Conservation (phyloP, 2,888 invertebrate species). For the Acrobasis suavella region DNA sequence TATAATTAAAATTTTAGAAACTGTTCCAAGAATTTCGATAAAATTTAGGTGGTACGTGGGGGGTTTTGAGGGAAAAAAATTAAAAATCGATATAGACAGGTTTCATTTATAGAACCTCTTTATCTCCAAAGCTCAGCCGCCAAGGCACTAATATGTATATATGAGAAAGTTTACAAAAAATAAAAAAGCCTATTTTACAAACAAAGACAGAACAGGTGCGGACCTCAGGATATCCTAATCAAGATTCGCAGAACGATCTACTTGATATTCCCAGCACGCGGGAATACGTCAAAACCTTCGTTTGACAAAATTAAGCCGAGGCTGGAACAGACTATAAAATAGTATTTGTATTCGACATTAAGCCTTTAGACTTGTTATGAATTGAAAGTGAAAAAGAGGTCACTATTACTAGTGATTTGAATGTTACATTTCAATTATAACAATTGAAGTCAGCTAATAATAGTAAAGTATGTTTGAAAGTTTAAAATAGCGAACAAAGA, state of each 20-base stretch:
- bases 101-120: too few relatives aligned
- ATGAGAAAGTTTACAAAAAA: slow-evolving; percentile 24
- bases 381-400: slow-evolving; percentile 16
- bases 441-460: too few relatives aligned
- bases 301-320: slow-evolving; percentile 61
- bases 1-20: too few relatives aligned
- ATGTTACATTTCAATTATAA: too few relatives aligned
- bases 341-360: slow-evolving; percentile 46
- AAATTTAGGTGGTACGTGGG: too few relatives aligned
- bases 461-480: too few relatives aligned
- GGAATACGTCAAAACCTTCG: slow-evolving; percentile 61
- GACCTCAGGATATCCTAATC: slow-evolving; percentile 46
- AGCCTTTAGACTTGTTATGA: slow-evolving; percentile 27
- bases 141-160: not conserved
- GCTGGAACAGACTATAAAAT: slow-evolving; percentile 47
- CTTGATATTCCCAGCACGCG: slow-evolving; percentile 54
- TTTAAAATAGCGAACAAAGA: too few relatives aligned
- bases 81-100: too few relatives aligned
- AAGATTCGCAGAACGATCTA: slow-evolving; percentile 51
- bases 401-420: not conserved
- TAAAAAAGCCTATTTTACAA: slow-evolving; percentile 41
- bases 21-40: too few relatives aligned
- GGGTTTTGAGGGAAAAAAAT: too few relatives aligned
- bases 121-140: too few relatives aligned
- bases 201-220: slow-evolving; percentile 56